A percentile compares a stretch with the other conserved stretches of the same genome.
Conservation (phyloP, 1,140 invertebrate species). For the Sinella curviseta region DNA sequence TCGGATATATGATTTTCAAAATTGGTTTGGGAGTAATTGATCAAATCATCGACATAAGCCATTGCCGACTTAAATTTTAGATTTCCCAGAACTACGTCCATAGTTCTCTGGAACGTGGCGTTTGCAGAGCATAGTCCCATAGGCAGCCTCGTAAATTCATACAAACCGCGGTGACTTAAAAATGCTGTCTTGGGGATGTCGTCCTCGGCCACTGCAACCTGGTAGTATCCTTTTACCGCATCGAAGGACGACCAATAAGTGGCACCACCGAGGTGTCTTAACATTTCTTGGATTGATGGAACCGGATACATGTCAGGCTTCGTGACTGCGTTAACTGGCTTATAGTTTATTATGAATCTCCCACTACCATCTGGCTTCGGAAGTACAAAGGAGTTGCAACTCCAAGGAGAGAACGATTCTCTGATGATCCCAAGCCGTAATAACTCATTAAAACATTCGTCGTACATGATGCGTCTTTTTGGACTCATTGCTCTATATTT, state of each 20-base stretch:
- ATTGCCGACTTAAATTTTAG: background rate
- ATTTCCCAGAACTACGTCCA: background rate
- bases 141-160: background rate
- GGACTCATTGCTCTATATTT: no score
- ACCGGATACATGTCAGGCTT: no score
- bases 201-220: background rate
- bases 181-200: no score
- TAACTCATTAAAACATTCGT: no score
- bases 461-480: no score
- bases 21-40: background rate
- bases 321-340: background rate
- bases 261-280: background rate
- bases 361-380: background rate
- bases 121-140: background rate
- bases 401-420: background rate
- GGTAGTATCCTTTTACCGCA: background rate
- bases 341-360: background rate
- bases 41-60: background rate
- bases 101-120: background rate
- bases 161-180: background rate
- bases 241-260: no score
- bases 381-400: no score
- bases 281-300: background rate
- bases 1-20: background rate
- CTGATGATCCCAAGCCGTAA: background rate